A percentile compares a stretch with the other conserved stretches of the same genome.
Evolutionary conservation across 2,888 invertebrate genomes (phyloP).

Genomic region (Aelia acuminata): DNA sequence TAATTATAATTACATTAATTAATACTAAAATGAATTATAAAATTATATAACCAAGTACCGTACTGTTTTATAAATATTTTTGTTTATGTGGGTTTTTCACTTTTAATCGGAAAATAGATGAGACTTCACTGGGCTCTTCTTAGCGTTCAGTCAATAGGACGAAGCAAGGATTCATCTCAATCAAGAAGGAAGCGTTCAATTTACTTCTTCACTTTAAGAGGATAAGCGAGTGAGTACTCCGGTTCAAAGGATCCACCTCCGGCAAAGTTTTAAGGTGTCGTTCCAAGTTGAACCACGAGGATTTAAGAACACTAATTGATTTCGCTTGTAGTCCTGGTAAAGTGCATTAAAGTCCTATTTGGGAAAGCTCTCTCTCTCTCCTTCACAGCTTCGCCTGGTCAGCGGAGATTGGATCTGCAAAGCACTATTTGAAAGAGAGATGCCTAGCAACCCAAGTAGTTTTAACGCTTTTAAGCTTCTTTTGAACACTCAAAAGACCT

Average conservation of each 20-base stretch:
- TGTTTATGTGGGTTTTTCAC: too few relatives aligned
- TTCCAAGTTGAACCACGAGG: background rate
- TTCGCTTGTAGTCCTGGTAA: background rate
- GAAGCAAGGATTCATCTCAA: background rate
- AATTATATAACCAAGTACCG: too few relatives aligned
- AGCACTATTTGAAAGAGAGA: too few relatives aligned
- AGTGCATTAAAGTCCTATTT: background rate
- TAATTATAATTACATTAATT: too few relatives aligned
- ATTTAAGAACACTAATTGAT: conserved; percentile 32
- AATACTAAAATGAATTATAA: too few relatives aligned
- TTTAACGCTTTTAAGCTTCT: too few relatives aligned
- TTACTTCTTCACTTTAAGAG: conserved; percentile 21
- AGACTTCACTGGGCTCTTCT: background rate
- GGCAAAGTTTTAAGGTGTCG: conserved; percentile 25
- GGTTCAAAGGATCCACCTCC: background rate
- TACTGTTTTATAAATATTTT: too few relatives aligned
- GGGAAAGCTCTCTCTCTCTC: background rate
- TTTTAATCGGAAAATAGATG: background rate
- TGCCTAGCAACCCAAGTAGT: too few relatives aligned
- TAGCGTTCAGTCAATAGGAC: background rate
- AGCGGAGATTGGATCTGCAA: background rate
- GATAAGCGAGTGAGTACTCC: background rate
- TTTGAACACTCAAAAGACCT: too few relatives aligned
- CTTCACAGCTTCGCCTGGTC: background rate
- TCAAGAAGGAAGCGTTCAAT: background rate